phyloP scores from a whole-genome alignment of 35 echinoderm and acorn worm genomes.

The Holothuria glaberrima region DNA sequence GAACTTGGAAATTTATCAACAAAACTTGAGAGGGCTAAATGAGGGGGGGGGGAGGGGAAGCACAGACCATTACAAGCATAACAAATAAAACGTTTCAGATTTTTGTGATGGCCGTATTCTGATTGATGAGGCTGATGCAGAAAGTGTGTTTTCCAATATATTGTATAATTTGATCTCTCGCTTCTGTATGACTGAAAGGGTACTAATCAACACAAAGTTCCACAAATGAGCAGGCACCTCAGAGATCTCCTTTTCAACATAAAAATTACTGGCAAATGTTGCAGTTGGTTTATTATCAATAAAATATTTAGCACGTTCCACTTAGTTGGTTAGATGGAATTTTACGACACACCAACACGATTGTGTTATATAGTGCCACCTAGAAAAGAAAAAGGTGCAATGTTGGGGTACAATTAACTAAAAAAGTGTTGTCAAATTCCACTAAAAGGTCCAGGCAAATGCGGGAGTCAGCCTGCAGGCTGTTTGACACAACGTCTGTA shows the following conservation, averaged over 20 bases:
- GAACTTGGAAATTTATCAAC: neutral
- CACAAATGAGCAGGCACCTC: too few species aligned
- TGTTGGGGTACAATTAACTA: too few species aligned
- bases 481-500: neutral
- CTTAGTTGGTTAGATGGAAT: too few species aligned
- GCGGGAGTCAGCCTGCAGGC: neutral
- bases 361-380: too few species aligned
- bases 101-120: neutral
- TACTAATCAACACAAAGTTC: neutral
- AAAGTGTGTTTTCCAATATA: neutral
- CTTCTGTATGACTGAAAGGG: neutral
- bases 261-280: too few species aligned
- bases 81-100: neutral
- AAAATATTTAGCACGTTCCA: neutral
- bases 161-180: neutral
- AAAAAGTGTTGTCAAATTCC: too few species aligned
- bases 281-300: neutral
- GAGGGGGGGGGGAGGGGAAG: neutral
- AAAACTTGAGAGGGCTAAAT: neutral
- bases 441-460: too few species aligned
- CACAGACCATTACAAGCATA: neutral
- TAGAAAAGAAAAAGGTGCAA: too few species aligned
- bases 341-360: too few species aligned
- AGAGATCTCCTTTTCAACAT: too few species aligned
- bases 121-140: neutral